phyloP scores from a whole-genome alignment of 1,140 invertebrate genomes.

The Platyscapa corneri region DNA sequence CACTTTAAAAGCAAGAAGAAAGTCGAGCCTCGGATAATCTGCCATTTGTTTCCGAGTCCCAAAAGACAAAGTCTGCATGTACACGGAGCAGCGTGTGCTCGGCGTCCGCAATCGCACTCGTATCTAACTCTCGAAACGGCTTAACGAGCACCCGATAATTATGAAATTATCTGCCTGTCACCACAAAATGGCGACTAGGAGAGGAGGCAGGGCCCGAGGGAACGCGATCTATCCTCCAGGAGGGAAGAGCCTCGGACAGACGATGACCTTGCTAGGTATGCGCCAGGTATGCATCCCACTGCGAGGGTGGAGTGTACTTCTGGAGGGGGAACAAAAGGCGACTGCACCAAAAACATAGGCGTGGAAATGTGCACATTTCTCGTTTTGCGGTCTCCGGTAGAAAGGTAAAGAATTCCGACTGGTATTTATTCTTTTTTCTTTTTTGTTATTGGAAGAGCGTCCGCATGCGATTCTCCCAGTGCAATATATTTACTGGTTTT shows the following conservation, averaged over 20 bases:
- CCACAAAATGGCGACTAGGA: neutral
- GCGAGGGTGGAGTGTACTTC: neutral
- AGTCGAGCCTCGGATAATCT: neutral
- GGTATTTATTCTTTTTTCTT: neutral
- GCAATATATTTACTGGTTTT: neutral
- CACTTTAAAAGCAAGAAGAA: neutral
- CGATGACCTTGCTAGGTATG: slow-evolving; percentile 28
- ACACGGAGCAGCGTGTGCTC: no score
- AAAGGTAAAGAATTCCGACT: neutral
- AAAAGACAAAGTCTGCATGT: neutral
- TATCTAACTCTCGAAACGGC: neutral
- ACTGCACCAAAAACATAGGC: neutral
- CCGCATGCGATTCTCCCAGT: neutral
- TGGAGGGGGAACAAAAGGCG: neutral
- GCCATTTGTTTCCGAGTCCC: neutral
- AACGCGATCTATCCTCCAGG: neutral
- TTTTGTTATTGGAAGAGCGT: neutral
- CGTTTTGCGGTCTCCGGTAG: neutral
- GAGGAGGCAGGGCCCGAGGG: neutral
- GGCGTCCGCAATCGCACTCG: neutral
- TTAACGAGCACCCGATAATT: slow-evolving; percentile 20
- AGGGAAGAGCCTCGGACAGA: no score
- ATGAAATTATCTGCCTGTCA: slow-evolving; percentile 32
- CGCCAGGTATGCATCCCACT: slow-evolving; percentile 12
- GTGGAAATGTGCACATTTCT: neutral